These are phyloP conservation scores for Podarcis cretensis DNA, from an alignment of 2,113 vertebrate species.

Conservation along the genomic window DNA sequence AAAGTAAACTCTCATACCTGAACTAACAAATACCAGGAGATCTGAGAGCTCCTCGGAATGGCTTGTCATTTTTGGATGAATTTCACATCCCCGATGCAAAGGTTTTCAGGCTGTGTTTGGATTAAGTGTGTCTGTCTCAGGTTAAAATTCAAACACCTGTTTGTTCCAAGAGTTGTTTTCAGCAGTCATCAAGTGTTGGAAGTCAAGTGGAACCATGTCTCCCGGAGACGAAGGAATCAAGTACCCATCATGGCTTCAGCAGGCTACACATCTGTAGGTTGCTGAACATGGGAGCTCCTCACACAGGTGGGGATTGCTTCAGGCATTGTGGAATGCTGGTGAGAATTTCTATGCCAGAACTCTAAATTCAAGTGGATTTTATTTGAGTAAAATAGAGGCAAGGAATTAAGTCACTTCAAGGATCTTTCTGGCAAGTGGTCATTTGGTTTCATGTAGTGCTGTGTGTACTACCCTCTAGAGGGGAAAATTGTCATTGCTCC, in stretches of 20 bases:
- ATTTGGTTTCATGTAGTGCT: neutral
- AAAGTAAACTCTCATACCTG: neutral
- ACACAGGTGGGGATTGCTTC: neutral
- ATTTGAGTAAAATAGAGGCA: neutral
- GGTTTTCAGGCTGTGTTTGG: neutral
- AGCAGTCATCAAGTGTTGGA: neutral
- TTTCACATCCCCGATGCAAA: neutral
- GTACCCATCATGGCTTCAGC: neutral
- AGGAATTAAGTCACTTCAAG: neutral
- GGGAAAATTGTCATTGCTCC: neutral
- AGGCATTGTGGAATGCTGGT: neutral
- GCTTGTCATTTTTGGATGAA: neutral
- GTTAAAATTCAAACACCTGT: neutral
- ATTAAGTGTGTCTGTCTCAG: too few relatives aligned
- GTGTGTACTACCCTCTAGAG: neutral
- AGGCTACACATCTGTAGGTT: neutral
- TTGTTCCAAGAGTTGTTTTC: neutral
- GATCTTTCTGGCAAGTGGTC: too few relatives aligned
- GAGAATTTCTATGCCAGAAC: neutral
- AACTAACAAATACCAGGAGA: neutral
- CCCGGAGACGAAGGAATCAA: neutral
- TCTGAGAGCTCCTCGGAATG: constrained; percentile 14
- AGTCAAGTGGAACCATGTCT: neutral
- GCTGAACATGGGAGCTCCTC: neutral
- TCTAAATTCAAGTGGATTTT: neutral